Evolutionary conservation across 2,888 invertebrate species (phyloP).

Genomic region (Melanotus villosus): DNA sequence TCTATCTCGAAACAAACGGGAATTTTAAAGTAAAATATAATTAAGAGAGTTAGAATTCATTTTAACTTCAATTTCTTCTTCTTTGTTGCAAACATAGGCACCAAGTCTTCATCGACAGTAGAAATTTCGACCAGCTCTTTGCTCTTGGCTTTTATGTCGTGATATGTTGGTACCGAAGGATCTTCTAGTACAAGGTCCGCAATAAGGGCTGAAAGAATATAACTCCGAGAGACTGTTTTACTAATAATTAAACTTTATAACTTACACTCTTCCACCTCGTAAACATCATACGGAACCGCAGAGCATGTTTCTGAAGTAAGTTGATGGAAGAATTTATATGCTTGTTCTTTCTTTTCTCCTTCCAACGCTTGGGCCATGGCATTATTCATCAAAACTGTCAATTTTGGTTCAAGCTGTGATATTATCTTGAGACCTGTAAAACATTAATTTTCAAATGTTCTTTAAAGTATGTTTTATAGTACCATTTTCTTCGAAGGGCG

Average conservation of each 20-base stretch:
- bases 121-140: slow-evolving; percentile 33
- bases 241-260: background rate
- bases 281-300: slow-evolving; percentile 17
- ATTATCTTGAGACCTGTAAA: slow-evolving; percentile 31
- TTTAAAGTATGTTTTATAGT: background rate
- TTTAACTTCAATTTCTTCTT: slow-evolving; percentile 31
- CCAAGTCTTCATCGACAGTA: slow-evolving; percentile 33
- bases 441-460: background rate
- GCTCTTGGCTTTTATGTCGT: slow-evolving; percentile 41
- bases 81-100: slow-evolving; percentile 26
- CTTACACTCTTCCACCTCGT: slow-evolving; percentile 37
- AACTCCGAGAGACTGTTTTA: too few relatives aligned
- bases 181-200: slow-evolving; percentile 36
- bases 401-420: slow-evolving; percentile 25
- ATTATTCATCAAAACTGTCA: slow-evolving; percentile 23
- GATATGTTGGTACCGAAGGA: slow-evolving; percentile 31
- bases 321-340: slow-evolving; percentile 38
- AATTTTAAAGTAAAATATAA: too few relatives aligned
- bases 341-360: slow-evolving; percentile 21
- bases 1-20: too few relatives aligned
- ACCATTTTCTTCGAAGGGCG: slow-evolving; percentile 33
- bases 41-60: too few relatives aligned
- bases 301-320: slow-evolving; percentile 26
- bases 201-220: slow-evolving; percentile 27
- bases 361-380: slow-evolving; percentile 4